Evolutionary conservation across 2,888 invertebrate species (phyloP).

Genomic region (Aspidapion aeneum): DNA sequence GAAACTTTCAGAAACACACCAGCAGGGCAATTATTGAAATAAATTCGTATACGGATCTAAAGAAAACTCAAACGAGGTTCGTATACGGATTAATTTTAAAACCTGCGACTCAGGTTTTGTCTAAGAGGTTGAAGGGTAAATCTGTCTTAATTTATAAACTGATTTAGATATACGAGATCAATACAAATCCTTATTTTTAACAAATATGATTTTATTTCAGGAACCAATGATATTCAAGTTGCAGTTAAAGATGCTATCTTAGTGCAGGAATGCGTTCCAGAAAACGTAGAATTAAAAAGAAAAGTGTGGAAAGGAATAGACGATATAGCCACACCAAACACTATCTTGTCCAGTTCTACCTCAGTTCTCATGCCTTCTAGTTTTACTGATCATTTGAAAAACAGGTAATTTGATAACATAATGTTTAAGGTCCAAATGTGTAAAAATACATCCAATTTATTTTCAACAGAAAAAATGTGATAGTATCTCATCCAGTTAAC

Average conservation of each 20-base stretch:
- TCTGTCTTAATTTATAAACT: no score
- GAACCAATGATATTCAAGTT: conserved; percentile 63
- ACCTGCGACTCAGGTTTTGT: no score
- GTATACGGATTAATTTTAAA: no score
- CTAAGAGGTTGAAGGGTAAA: no score
- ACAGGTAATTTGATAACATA: conserved; percentile 51
- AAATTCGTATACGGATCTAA: no score
- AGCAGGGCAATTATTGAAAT: no score
- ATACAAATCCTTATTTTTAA: no score
- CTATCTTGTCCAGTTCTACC: conserved; percentile 88
- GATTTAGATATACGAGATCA: no score
- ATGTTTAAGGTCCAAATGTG: no score
- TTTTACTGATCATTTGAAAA: conserved; percentile 75
- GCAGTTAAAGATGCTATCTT: conserved; percentile 73
- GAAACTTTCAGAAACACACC: no score
- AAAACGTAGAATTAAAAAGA: conserved; percentile 78
- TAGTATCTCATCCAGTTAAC: conserved; percentile 93
- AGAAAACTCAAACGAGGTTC: no score
- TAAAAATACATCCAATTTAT: no score
- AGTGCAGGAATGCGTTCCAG: conserved; percentile 93
- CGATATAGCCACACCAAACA: conserved; percentile 65
- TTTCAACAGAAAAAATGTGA: conserved; percentile 57
- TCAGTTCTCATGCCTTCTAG: conserved; percentile 88
- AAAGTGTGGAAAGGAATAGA: conserved; percentile 78
- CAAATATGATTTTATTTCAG: conserved; percentile 48